Evolutionary conservation across 2,797 vertebrate species (phyloP).

Genomic region (Pterois miles): DNA sequence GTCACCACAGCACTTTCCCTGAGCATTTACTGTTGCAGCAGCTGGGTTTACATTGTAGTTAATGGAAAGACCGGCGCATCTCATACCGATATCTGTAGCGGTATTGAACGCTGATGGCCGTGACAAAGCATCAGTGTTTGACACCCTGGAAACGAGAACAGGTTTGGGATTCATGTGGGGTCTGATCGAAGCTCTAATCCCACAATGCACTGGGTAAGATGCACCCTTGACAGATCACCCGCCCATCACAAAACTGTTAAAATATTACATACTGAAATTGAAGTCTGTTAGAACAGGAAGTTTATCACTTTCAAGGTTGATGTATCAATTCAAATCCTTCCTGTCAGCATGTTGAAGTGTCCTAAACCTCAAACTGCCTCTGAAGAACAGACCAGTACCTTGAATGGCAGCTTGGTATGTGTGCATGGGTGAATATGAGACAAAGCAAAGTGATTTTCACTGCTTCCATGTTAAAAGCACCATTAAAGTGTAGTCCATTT

Average conservation of each 20-base stretch:
- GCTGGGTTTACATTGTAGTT: too few relatives aligned
- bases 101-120: too few relatives aligned
- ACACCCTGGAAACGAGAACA: too few relatives aligned
- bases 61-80: too few relatives aligned
- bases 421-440: background rate
- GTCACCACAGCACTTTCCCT: too few relatives aligned
- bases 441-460: slow-evolving; percentile 1
- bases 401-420: background rate
- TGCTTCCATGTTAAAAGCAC: slow-evolving; percentile 2
- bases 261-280: background rate
- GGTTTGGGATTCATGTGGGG: too few relatives aligned
- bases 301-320: background rate
- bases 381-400: background rate
- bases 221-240: background rate
- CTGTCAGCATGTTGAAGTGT: background rate
- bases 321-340: background rate
- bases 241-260: too few relatives aligned
- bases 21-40: too few relatives aligned
- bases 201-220: background rate
- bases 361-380: background rate
- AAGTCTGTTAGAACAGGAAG: background rate
- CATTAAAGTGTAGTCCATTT: slow-evolving; percentile 6
- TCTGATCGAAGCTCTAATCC: background rate
- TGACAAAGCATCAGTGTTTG: too few relatives aligned
- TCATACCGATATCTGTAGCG: too few relatives aligned